A percentile compares a stretch with the other conserved stretches of the same genome.
These are phyloP conservation scores for Eurytoma adleriae DNA, from an alignment of 2,888 invertebrate genomes.

Conservation along the genomic window DNA sequence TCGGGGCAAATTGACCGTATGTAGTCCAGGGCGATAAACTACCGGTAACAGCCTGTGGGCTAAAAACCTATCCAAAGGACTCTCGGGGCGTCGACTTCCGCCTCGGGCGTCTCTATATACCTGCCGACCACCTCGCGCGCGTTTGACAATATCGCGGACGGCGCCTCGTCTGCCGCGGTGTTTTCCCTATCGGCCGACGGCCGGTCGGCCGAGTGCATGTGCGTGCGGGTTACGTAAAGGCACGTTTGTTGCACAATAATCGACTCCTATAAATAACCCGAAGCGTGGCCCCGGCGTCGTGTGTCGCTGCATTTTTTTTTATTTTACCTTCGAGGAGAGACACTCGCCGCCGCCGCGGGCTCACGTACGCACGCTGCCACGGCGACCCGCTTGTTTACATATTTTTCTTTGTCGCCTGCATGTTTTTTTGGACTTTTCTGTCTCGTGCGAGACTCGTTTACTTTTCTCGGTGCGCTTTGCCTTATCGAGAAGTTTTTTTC, in stretches of 20 bases:
- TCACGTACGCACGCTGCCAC: too few species aligned
- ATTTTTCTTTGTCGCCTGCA: constrained; percentile 53
- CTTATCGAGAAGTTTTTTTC: background rate
- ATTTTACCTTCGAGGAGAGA: background rate
- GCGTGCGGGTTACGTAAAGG: constrained; percentile 70
- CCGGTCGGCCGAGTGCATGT: background rate
- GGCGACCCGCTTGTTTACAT: constrained; percentile 61
- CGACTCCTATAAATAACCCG: constrained; percentile 72
- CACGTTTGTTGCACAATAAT: constrained; percentile 74
- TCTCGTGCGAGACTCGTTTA: background rate
- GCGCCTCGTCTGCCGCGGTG: too few species aligned
- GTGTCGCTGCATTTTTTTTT: constrained; percentile 31
- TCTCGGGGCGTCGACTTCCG: too few species aligned
- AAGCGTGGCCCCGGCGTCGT: constrained; percentile 61
- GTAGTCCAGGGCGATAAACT: too few species aligned
- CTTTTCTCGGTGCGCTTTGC: constrained; percentile 3
- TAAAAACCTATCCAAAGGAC: too few species aligned
- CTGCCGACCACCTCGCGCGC: too few species aligned
- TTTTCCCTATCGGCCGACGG: too few species aligned
- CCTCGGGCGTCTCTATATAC: too few species aligned
- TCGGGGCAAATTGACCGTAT: too few species aligned
- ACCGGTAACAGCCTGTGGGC: too few species aligned
- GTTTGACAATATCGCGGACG: too few species aligned
- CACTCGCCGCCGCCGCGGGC: background rate
- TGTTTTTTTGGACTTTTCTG: background rate